Evolutionary conservation across 2,113 vertebrate genomes (phyloP).

Genomic region (Buteo buteo): DNA sequence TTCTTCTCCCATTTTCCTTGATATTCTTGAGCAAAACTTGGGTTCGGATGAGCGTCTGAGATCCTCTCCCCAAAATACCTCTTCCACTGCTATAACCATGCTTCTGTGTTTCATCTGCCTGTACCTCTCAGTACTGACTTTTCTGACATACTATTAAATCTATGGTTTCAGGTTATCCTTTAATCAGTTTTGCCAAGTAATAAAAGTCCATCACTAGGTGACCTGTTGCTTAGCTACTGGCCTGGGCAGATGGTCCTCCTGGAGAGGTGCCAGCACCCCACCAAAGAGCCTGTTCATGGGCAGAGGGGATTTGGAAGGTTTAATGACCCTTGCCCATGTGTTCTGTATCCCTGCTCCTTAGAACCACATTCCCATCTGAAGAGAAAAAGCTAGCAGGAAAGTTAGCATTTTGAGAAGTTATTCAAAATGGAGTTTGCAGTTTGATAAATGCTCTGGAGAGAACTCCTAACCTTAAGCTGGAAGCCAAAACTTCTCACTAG

Average conservation of each 20-base stretch:
- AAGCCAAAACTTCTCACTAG: neutral
- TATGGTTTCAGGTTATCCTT: neutral
- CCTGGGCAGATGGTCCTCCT: neutral
- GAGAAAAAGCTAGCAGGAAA: neutral
- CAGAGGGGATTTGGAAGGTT: neutral
- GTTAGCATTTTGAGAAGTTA: neutral
- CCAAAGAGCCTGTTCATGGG: neutral
- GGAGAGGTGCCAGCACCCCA: neutral
- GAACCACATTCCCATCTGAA: neutral
- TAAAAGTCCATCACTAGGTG: neutral
- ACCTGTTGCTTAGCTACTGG: neutral
- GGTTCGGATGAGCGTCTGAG: neutral
- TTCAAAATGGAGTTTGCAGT: neutral
- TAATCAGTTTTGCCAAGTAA: neutral
- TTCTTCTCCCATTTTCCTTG: neutral
- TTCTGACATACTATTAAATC: neutral
- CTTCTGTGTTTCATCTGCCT: neutral
- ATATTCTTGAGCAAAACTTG: neutral
- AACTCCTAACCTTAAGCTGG: neutral
- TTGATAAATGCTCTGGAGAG: neutral
- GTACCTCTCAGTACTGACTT: neutral
- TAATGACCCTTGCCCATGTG: neutral
- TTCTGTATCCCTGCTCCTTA: neutral
- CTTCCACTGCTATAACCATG: neutral
- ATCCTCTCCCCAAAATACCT: neutral